Evolutionary conservation across 2,888 invertebrate genomes (phyloP).

Genomic region (Neoascia interrupta): DNA sequence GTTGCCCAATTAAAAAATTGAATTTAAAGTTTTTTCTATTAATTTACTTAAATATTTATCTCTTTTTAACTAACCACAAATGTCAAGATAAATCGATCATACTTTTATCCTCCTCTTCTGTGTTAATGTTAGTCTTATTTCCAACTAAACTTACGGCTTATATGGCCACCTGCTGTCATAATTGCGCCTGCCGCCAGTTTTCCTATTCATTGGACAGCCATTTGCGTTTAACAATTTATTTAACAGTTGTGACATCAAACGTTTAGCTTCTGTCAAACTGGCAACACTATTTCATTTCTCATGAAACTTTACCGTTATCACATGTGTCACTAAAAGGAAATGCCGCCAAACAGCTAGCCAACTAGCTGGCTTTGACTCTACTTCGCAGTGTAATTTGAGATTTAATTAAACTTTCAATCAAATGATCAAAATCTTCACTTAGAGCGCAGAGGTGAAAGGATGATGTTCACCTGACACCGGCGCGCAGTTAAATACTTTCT

Average conservation of each 20-base stretch:
- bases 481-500: conserved; percentile 37
- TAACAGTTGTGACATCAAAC: conserved; percentile 54
- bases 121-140: too few species aligned
- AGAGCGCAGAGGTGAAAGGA: conserved; percentile 58
- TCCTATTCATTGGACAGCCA: background rate
- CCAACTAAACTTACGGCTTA: too few species aligned
- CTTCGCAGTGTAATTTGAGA: conserved; percentile 15
- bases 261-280: conserved; percentile 59
- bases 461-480: conserved; percentile 60
- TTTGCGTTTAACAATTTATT: conserved; percentile 20
- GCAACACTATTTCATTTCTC: conserved; percentile 51
- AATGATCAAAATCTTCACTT: conserved; percentile 44
- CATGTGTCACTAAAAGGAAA: conserved; percentile 12
- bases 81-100: too few species aligned
- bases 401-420: conserved; percentile 67
- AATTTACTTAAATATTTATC: too few species aligned
- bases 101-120: too few species aligned
- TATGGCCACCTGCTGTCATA: too few species aligned
- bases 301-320: conserved; percentile 19
- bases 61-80: too few species aligned
- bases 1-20: too few species aligned
- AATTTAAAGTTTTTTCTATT: too few species aligned
- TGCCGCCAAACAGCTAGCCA: background rate
- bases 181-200: background rate
- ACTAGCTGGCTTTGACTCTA: conserved; percentile 17